Conservation (phyloP, 1,140 invertebrate genomes). For the Aphaenogaster ashmeadi region DNA sequence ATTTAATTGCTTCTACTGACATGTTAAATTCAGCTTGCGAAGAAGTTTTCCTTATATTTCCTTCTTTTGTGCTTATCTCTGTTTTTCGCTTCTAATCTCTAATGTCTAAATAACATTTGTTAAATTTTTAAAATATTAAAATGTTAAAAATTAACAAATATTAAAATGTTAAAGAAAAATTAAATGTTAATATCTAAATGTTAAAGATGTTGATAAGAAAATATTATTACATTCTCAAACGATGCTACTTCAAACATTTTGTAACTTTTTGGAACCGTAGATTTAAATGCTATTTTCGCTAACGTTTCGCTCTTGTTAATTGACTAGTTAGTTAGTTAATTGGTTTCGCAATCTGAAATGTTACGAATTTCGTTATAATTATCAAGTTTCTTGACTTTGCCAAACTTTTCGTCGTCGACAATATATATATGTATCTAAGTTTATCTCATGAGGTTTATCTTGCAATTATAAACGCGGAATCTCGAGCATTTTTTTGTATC, state of each 20-base stretch:
- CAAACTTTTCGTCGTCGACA: no score
- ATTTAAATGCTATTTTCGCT: not conserved
- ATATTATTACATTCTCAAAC: not conserved
- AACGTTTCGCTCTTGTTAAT: not conserved
- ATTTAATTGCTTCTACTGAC: not conserved
- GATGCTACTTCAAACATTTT: not conserved
- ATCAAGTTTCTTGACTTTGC: not conserved
- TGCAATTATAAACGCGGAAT: conserved; percentile 5
- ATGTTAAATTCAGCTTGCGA: not conserved
- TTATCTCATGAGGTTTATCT: not conserved
- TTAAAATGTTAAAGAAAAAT: no score
- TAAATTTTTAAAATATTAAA: not conserved
- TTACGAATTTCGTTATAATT: not conserved
- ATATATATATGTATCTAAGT: no score
- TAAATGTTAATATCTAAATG: not conserved
- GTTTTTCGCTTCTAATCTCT: no score
- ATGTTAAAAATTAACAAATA: no score
- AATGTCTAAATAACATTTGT: no score
- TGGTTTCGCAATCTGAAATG: no score
- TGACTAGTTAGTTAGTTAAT: not conserved
- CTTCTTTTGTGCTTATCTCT: not conserved
- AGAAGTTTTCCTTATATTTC: not conserved
- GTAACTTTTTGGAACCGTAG: not conserved
- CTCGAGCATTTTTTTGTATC: not conserved
- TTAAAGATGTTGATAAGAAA: not conserved